These are phyloP conservation scores for Zoanthus sansibaricus DNA, from an alignment of 92 coral and sea anemone species.

Conservation along the genomic window DNA sequence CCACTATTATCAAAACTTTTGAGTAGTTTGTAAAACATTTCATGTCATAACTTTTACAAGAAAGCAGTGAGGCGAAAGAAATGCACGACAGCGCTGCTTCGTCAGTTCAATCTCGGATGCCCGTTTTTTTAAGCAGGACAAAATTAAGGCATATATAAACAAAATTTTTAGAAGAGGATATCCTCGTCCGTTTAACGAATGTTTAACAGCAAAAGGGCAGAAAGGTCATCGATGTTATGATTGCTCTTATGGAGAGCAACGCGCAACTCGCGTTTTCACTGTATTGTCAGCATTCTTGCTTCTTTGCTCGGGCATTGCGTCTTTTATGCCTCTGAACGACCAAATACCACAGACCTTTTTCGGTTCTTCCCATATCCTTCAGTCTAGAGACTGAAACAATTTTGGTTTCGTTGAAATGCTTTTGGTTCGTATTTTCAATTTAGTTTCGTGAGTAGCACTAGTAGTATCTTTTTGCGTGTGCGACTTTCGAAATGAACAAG, in stretches of 20 bases:
- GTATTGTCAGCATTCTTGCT: conserved; percentile 26
- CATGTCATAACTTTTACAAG: background rate
- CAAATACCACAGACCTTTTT: conserved; percentile 23
- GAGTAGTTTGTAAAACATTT: conserved; percentile 4
- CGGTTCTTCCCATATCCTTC: conserved; percentile 1
- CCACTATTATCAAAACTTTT: conserved; percentile 4
- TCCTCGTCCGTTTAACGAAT: conserved; percentile 66
- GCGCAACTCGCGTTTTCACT: conserved; percentile 27
- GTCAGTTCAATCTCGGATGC: background rate
- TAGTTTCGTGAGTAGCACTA: conserved; percentile 33
- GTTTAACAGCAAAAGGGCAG: conserved; percentile 72
- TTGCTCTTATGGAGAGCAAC: conserved; percentile 31
- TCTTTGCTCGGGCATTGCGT: conserved; percentile 38
- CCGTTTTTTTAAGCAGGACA: conserved; percentile 26
- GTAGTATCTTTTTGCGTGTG: conserved; percentile 33
- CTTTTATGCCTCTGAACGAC: conserved; percentile 26
- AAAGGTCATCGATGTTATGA: conserved; percentile 79
- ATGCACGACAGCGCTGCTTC: background rate
- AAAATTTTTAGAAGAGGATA: conserved; percentile 63
- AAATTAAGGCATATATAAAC: conserved; percentile 54
- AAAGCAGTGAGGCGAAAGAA: background rate
- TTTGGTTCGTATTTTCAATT: background rate
- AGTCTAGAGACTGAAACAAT: conserved; percentile 29
- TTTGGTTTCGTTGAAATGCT: conserved; percentile 24
- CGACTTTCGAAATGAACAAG: conserved; percentile 55